Percentiles rank a stretch among this genome's conserved stretches.
Conservation (phyloP, 2,888 invertebrate genomes). For the Cancer borealis region DNA sequence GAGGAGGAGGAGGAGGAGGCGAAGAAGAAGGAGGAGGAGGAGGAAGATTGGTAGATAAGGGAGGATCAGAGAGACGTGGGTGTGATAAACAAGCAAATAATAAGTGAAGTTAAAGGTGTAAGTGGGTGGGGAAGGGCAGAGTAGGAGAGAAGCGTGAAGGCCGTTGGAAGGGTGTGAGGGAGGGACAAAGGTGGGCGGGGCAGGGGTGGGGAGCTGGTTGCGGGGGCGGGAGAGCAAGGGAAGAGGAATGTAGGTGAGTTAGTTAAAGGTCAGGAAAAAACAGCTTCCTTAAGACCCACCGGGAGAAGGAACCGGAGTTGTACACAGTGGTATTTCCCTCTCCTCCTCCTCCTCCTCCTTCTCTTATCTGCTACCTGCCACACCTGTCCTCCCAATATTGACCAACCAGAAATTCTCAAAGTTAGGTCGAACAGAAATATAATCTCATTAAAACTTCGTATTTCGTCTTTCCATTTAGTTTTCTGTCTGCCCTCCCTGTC, state of each 20-base stretch:
- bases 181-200: not conserved
- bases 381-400: not conserved
- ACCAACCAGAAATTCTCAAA: not conserved
- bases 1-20: not conserved
- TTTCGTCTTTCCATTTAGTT: too few species aligned
- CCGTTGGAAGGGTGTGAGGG: not conserved
- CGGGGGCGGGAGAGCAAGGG: not conserved
- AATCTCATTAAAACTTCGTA: too few species aligned
- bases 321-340: not conserved
- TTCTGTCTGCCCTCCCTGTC: too few species aligned
- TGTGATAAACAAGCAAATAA: not conserved
- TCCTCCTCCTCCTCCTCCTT: slow-evolving; percentile 2
- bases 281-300: not conserved
- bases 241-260: not conserved
- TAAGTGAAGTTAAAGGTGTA: not conserved
- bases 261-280: not conserved
- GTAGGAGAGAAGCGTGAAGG: not conserved
- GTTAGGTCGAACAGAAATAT: not conserved
- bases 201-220: not conserved
- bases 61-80: not conserved
- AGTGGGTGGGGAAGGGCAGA: not conserved
- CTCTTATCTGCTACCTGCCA: not conserved
- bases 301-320: not conserved
- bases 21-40: not conserved
- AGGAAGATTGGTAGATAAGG: not conserved